Base-by-base conservation (phyloP, 2,888 invertebrate species). In the Sinopyrophorus schimmeli region DNA sequence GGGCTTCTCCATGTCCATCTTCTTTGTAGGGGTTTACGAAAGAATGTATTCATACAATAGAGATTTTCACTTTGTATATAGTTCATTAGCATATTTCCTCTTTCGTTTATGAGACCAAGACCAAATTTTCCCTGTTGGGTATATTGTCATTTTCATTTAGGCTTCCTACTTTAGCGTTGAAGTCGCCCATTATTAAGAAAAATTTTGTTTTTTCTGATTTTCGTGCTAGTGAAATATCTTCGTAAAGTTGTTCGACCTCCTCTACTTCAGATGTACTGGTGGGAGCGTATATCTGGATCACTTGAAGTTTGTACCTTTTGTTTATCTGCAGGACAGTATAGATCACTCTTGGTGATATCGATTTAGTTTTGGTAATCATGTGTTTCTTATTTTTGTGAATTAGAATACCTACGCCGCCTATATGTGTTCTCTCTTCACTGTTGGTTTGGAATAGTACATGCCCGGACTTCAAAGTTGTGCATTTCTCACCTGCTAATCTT, bases 1-100 rank as follows among this genome's bases (percentile, higher is more conserved):
- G 12, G 18, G n/a, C 5, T 34, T 12, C 18, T 34, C 10, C 34
- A 34, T 18, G 34, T 34, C 34, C 32, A 32, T 3, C 16, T 32
- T 16, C 5, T 5, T 9, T 11, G 2, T 20, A 5, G 5, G 1
- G 16, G 11, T 21, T 34, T 34, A 11, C 7, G 11, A 14, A 34
- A 34, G 18, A 32, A 17, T 5, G 20, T n/a, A 17, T 17, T 32
- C 20, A 18, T 21, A n/a, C n/a, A 2, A 9, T 21, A 21, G 2
- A 21, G 2, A 3, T 5, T 21, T 2, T 3, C n/a, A 2, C 2
- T 5, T 3, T 2, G 5, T 5, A 21, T 3, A 21, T n/a, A 21
- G 5, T 2, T 21, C 9, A 21, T n/a, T 9, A 21, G 7, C 9
- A 7, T 21, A 2, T 21, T 9, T 3, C 21, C 21, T 21, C 5